Evolutionary conservation across 2,797 vertebrate species (phyloP), one percentile per base, ranked within the genome.

Genomic region (Premnoplex brunnescens): DNA sequence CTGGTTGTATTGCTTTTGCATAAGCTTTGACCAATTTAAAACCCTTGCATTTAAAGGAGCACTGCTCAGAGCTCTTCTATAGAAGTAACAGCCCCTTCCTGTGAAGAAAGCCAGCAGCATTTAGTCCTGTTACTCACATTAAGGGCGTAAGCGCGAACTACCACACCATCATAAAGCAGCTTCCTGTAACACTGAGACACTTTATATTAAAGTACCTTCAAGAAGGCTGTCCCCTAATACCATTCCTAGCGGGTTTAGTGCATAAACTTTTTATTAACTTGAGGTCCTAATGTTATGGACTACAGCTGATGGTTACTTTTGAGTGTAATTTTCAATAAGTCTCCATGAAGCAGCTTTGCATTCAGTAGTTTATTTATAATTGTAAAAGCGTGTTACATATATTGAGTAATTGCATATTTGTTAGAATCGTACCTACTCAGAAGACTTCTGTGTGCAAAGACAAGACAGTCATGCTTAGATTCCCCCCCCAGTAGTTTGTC

Each of bases 351-450:
- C 10, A 93, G 36, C 28, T 86, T 72, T 73, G 77, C 86, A 90
- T 76, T 88, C 44, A 76, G 37, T 15, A 74, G 51, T 95, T 96
- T 94, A 96, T 96, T 97, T 91, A 16, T 46, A 86, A 67, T 79
- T 91, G 63, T 82, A 88, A 90, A 95, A 95, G 88, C 63, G 1
- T 71, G 39, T 84, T 94, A 95, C 91, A 91, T 79, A 89, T 52
- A 23, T 69, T 12, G 26, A 89, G n/a, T 82, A 90, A 94, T 24
- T 95, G 88, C 91, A 79, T 92, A 92, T 95, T 69, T 88, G 52
- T 96, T 91, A 76, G 54, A 76, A 63, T 84, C 8, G 1, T 82
- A 96, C 63, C 64, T 91, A 93, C 27, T 63, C 39, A 60, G 59
- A 79, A 81, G 79, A 91, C 3, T 12, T 24, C 39, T 56, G 12